Evolutionary conservation across 1,140 invertebrate genomes (phyloP).

Genomic region (Trachymyrmex septentrionalis): DNA sequence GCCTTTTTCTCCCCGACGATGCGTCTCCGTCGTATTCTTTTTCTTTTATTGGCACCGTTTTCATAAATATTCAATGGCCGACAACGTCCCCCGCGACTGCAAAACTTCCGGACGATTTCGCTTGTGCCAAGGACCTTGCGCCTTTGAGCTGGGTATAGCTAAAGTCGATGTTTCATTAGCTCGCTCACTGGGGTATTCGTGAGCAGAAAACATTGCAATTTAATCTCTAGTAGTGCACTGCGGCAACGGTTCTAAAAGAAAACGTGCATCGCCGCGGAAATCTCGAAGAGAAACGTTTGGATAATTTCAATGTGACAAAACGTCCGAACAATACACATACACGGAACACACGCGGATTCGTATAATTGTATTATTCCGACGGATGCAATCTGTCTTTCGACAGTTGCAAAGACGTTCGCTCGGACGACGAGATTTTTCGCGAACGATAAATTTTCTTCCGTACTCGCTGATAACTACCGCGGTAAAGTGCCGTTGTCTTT

Average conservation of each 20-base stretch:
- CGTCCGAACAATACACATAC: background rate
- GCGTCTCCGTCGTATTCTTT: slow-evolving; percentile 28
- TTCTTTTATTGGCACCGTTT: slow-evolving; percentile 65
- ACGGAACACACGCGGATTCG: background rate
- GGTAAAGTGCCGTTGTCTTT: slow-evolving; percentile 39
- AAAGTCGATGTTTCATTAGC: slow-evolving; percentile 58
- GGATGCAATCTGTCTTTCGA: slow-evolving; percentile 35
- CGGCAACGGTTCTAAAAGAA: slow-evolving; percentile 44
- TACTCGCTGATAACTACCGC: slow-evolving; percentile 33
- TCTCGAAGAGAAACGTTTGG: slow-evolving; percentile 15
- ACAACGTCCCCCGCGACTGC: slow-evolving; percentile 64
- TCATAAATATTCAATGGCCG: slow-evolving; percentile 77
- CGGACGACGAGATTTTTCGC: slow-evolving; percentile 31
- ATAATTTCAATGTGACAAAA: slow-evolving; percentile 25
- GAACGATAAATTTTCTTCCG: slow-evolving; percentile 43
- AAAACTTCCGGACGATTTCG: slow-evolving; percentile 74
- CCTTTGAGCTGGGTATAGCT: slow-evolving; percentile 65
- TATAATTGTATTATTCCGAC: slow-evolving; percentile 14
- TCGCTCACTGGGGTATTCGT: slow-evolving; percentile 58
- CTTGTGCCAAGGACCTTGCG: slow-evolving; percentile 69
- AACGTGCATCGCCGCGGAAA: background rate
- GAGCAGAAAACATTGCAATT: slow-evolving; percentile 65
- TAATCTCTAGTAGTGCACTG: slow-evolving; percentile 70
- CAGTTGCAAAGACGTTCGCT: slow-evolving; percentile 2
- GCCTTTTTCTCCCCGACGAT: slow-evolving; percentile 13